Evolutionary conservation across 2,113 vertebrate species (phyloP).

Genomic region (Lepisosteus osseus): DNA sequence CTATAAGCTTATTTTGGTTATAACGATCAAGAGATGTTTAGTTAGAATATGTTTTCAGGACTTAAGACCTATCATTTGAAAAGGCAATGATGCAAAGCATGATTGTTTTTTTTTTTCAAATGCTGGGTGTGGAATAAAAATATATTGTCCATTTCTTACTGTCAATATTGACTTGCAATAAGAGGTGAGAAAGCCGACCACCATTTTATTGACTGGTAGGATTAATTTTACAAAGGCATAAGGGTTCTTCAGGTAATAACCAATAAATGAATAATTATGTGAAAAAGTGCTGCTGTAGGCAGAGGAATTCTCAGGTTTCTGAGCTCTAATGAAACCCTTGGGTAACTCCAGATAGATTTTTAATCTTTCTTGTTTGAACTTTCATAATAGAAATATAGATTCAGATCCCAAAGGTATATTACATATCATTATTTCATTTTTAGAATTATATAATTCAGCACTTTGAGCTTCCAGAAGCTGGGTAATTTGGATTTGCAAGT

Average conservation of each 20-base stretch:
- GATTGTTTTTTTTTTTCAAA: no score
- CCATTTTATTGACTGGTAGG: conserved; percentile 29
- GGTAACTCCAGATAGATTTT: conserved; percentile 39
- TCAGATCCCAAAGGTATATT: conserved; percentile 27
- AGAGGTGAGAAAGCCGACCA: conserved; percentile 4
- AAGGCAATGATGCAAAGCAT: no score
- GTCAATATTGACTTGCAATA: neutral
- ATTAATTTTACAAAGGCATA: conserved; percentile 36
- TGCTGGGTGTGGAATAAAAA: neutral
- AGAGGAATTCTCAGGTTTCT: conserved; percentile 19
- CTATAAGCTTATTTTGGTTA: no score
- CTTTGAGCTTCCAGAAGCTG: conserved; percentile 9
- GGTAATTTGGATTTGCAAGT: neutral
- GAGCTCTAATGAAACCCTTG: conserved; percentile 32
- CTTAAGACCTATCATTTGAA: no score
- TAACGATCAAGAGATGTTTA: no score
- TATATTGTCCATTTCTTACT: neutral
- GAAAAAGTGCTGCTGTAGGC: conserved; percentile 45
- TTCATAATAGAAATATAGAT: conserved; percentile 41
- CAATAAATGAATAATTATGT: conserved; percentile 36
- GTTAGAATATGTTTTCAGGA: no score
- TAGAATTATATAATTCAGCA: conserved; percentile 45
- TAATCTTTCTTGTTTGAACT: conserved; percentile 34
- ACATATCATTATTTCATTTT: conserved; percentile 47
- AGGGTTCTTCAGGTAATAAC: conserved; percentile 25